These are phyloP conservation scores for Pristionchus entomophagus DNA, from an alignment of 2,888 invertebrate species.

Conservation along the genomic window DNA sequence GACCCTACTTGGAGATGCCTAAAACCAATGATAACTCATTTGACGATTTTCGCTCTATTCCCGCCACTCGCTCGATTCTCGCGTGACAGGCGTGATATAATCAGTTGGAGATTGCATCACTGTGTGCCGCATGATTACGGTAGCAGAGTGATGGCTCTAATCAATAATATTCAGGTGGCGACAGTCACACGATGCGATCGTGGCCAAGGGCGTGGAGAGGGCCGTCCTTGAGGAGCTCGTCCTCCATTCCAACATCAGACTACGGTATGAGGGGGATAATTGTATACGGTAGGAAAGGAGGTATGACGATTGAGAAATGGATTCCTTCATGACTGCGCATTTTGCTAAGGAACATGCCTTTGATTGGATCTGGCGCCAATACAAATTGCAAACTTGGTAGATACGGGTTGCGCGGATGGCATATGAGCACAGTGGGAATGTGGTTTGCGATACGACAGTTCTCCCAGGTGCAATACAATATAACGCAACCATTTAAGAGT, in stretches of 20 bases:
- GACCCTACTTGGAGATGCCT: too few relatives aligned
- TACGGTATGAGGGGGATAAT: conserved; percentile 14
- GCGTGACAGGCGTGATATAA: too few relatives aligned
- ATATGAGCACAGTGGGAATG: neutral
- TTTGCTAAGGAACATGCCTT: too few relatives aligned
- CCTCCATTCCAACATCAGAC: conserved; percentile 13
- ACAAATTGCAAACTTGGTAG: neutral
- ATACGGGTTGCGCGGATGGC: neutral
- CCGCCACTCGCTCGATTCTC: too few relatives aligned
- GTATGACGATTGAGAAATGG: too few relatives aligned
- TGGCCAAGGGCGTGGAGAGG: neutral
- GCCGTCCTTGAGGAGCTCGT: conserved; percentile 37
- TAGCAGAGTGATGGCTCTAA: neutral
- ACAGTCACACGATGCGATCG: conserved; percentile 37
- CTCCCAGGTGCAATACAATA: too few relatives aligned
- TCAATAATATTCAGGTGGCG: conserved; percentile 23
- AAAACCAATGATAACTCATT: too few relatives aligned
- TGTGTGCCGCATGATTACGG: neutral
- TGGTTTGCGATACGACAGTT: neutral
- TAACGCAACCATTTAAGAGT: too few relatives aligned
- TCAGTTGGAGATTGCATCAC: neutral
- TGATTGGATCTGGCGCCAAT: neutral
- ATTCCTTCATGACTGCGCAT: too few relatives aligned
- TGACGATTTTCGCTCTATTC: too few relatives aligned
- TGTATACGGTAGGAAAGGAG: neutral